These are phyloP conservation scores for Glossosoma conforme DNA, from an alignment of 1,140 invertebrate species.

Conservation along the genomic window DNA sequence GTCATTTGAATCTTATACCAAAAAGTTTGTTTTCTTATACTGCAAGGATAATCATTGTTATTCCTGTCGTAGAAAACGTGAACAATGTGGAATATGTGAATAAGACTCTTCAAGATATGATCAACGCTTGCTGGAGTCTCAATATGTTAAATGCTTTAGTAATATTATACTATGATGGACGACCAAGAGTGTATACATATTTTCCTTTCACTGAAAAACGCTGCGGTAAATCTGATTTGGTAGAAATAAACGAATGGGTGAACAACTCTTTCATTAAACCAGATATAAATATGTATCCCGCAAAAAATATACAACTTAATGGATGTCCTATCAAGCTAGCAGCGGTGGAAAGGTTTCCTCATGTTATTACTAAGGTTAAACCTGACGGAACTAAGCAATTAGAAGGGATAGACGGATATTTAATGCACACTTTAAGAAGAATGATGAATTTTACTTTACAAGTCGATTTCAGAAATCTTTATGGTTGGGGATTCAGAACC, in stretches of 20 bases:
- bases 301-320: slow-evolving; percentile 11
- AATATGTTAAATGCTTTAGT: slow-evolving; percentile 20
- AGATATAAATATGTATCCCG: slow-evolving; percentile 14
- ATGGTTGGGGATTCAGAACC: slow-evolving; percentile 19
- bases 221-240: slow-evolving; percentile 10
- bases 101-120: slow-evolving; percentile 16
- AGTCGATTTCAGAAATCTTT: slow-evolving; percentile 9
- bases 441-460: slow-evolving; percentile 23
- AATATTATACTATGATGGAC: slow-evolving; percentile 1
- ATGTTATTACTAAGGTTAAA: slow-evolving; percentile 7
- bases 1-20: slow-evolving; percentile 18
- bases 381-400: slow-evolving; percentile 9
- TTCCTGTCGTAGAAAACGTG: slow-evolving; percentile 4
- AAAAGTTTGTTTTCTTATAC: slow-evolving; percentile 4
- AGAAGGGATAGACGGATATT: slow-evolving; percentile 19
- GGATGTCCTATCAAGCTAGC: slow-evolving; percentile 16
- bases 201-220: slow-evolving; percentile 16
- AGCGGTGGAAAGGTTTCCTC: slow-evolving; percentile 15
- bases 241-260: slow-evolving; percentile 22
- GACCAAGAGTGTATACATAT: slow-evolving; percentile 12
- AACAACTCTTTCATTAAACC: slow-evolving; percentile 12
- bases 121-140: slow-evolving; percentile 19
- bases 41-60: slow-evolving; percentile 20
- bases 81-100: slow-evolving; percentile 2
- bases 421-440: slow-evolving; percentile 11